These are phyloP conservation scores for Noctua fimbriata DNA, from an alignment of 2,888 invertebrate species.

Conservation along the genomic window DNA sequence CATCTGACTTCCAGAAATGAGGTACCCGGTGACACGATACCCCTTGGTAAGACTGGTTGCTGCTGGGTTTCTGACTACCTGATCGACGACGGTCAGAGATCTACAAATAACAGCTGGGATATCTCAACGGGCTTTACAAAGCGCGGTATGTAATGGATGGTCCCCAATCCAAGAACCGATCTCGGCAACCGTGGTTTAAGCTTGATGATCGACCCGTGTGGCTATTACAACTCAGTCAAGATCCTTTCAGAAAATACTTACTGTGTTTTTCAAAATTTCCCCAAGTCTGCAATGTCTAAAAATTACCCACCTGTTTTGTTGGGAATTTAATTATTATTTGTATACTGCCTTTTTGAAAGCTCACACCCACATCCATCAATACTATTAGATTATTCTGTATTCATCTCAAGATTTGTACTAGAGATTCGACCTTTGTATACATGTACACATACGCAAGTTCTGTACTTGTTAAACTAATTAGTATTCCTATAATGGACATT, in stretches of 20 bases:
- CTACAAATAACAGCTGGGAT: background rate
- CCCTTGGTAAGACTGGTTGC: background rate
- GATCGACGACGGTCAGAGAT: background rate
- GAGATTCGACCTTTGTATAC: background rate
- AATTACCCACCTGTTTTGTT: background rate
- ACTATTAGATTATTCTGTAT: background rate
- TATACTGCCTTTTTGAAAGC: background rate
- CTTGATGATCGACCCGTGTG: background rate
- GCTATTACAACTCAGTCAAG: background rate
- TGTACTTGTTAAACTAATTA: slow-evolving; percentile 6
- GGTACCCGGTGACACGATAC: background rate
- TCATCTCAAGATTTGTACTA: background rate
- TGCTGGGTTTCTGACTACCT: background rate
- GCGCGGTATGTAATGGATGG: background rate
- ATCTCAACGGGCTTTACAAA: background rate
- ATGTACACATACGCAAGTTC: background rate
- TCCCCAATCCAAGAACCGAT: background rate
- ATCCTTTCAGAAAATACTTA: background rate
- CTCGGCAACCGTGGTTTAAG: background rate
- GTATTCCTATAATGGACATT: slow-evolving; percentile 9
- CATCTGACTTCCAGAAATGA: background rate
- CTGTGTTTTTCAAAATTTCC: background rate
- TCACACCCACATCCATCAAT: background rate
- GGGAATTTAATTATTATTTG: too few relatives aligned
- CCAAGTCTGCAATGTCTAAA: too few relatives aligned